Conservation (phyloP, 2,797 vertebrate species). For the Caiman crocodilus region DNA sequence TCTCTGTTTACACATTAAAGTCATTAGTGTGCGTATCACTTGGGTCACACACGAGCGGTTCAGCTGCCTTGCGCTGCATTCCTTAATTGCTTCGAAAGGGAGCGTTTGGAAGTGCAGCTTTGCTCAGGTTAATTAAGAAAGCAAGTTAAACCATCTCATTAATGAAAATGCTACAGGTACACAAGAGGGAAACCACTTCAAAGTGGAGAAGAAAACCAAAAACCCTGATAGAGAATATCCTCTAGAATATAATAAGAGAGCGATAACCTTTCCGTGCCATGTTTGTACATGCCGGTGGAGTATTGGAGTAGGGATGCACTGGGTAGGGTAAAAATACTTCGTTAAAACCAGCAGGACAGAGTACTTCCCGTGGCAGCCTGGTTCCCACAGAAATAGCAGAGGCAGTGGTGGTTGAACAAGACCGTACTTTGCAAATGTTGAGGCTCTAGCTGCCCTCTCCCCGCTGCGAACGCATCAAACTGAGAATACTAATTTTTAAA, state of each 20-base stretch:
- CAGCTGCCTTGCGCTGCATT: neutral
- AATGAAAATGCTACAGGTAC: neutral
- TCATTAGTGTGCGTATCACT: fast-evolving
- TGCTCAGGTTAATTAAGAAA: neutral
- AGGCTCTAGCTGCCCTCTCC: neutral
- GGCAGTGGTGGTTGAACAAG: fast-evolving
- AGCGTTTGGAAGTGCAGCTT: neutral
- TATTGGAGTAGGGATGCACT: fast-evolving
- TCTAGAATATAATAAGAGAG: fast-evolving
- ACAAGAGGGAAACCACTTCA: neutral
- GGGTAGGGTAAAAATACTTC: fast-evolving
- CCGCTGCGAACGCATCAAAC: neutral
- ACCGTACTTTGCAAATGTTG: neutral
- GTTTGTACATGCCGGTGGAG: neutral
- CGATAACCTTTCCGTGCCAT: neutral
- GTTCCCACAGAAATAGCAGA: neutral
- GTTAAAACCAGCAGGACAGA: fast-evolving
- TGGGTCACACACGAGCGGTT: fast-evolving
- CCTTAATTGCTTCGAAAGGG: neutral
- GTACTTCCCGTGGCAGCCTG: fast-evolving
- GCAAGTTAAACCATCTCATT: neutral
- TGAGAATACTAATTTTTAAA: neutral
- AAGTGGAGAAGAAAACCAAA: fast-evolving
- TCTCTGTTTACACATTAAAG: fast-evolving
- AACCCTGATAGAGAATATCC: fast-evolving